Evolutionary conservation across 1,140 invertebrate genomes (phyloP).

Genomic region (Sycophila sp.): DNA sequence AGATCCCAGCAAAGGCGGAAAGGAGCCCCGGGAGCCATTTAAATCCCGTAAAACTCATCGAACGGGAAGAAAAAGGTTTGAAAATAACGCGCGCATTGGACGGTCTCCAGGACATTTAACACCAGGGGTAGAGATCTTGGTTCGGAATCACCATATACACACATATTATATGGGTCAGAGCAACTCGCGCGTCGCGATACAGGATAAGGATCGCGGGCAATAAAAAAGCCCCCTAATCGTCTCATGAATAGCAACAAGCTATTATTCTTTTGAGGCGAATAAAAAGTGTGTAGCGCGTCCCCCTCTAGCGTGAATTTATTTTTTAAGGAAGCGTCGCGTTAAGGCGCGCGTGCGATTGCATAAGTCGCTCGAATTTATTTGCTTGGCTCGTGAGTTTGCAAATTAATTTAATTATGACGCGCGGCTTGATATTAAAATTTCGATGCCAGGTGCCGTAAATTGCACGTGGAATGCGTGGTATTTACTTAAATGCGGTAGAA

Average conservation of each 20-base stretch:
- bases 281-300: neutral
- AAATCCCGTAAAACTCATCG: conserved; percentile 17
- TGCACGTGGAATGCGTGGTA: no score
- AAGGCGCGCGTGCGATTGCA: neutral
- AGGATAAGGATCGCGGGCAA: conserved; percentile 21
- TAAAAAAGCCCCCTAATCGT: conserved; percentile 27
- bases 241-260: conserved; percentile 13
- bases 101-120: conserved; percentile 27
- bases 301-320: neutral
- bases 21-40: neutral
- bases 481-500: no score
- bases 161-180: conserved; percentile 21
- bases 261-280: conserved; percentile 4
- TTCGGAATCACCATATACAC: conserved; percentile 6
- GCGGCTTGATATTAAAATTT: neutral
- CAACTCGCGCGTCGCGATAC: neutral
- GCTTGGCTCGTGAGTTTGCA: neutral
- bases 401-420: neutral
- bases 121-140: conserved; percentile 15
- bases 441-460: no score
- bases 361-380: neutral
- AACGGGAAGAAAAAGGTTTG: conserved; percentile 6
- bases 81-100: conserved; percentile 3
- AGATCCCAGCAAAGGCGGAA: neutral
- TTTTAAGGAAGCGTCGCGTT: neutral